Conservation (phyloP, 2,113 vertebrate genomes). For the Ptilonorhynchus violaceus region DNA sequence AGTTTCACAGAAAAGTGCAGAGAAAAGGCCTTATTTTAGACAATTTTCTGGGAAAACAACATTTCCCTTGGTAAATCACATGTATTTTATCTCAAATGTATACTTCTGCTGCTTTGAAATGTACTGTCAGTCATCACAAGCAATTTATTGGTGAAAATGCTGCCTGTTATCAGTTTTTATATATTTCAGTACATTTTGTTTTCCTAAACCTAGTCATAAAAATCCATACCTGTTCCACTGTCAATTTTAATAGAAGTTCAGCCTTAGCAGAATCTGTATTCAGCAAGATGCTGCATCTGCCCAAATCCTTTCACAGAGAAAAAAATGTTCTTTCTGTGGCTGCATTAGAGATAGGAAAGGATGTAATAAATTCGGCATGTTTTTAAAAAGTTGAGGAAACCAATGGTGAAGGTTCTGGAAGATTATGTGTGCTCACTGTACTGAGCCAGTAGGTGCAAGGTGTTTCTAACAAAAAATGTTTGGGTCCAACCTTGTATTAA, state of each 20-base stretch:
- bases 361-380: neutral
- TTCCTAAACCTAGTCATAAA: neutral
- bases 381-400: neutral
- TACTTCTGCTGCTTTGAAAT: neutral
- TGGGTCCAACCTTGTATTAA: neutral
- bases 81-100: neutral
- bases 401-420: neutral
- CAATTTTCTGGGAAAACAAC: neutral
- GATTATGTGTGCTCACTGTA: neutral
- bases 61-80: neutral
- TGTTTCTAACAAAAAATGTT: neutral
- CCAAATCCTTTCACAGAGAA: neutral
- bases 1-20: neutral
- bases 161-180: neutral
- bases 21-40: neutral
- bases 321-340: neutral
- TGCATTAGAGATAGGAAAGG: neutral
- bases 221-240: neutral
- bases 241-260: neutral
- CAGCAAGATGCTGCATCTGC: neutral
- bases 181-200: neutral
- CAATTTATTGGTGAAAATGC: neutral
- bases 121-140: neutral
- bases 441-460: rapidly evolving
- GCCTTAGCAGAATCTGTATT: neutral